Percentiles rank a stretch among this genome's conserved stretches.
These are phyloP conservation scores for Brachypalpus laphriformis DNA, from an alignment of 2,888 invertebrate genomes.

Conservation along the genomic window DNA sequence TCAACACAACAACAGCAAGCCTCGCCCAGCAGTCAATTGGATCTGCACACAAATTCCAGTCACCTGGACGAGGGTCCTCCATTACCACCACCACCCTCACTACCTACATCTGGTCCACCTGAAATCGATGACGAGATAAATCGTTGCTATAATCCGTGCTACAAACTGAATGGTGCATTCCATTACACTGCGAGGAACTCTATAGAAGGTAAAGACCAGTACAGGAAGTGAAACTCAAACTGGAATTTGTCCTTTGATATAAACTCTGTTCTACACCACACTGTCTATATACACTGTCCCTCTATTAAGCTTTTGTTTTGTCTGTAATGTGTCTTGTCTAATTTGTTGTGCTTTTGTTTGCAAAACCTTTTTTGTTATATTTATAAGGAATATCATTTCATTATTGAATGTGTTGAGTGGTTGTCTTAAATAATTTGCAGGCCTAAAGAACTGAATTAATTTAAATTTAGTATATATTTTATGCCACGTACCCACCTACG, in stretches of 20 bases:
- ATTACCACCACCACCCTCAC: constrained; percentile 56
- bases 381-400: background rate
- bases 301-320: constrained; percentile 1
- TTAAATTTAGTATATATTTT: too few relatives aligned
- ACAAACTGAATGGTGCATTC: constrained; percentile 65
- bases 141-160: constrained; percentile 67
- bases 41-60: constrained; percentile 42
- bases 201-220: constrained; percentile 66
- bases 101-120: constrained; percentile 61
- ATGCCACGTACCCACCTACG: too few relatives aligned
- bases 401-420: background rate
- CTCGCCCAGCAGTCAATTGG: constrained; percentile 18
- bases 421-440: too few relatives aligned
- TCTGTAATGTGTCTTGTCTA: constrained; percentile 21
- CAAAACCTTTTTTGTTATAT: background rate
- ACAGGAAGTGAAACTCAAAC: constrained; percentile 22
- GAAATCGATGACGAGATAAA: constrained; percentile 60
- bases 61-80: constrained; percentile 15
- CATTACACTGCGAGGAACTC: constrained; percentile 55
- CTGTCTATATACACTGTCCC: constrained; percentile 36
- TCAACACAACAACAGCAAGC: constrained; percentile 64
- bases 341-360: constrained; percentile 33
- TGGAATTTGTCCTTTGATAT: constrained; percentile 45
- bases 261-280: constrained; percentile 56
- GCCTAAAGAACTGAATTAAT: too few relatives aligned